phyloP scores from a whole-genome alignment of 1,140 invertebrate species.

The Drosophila kanapiae region DNA sequence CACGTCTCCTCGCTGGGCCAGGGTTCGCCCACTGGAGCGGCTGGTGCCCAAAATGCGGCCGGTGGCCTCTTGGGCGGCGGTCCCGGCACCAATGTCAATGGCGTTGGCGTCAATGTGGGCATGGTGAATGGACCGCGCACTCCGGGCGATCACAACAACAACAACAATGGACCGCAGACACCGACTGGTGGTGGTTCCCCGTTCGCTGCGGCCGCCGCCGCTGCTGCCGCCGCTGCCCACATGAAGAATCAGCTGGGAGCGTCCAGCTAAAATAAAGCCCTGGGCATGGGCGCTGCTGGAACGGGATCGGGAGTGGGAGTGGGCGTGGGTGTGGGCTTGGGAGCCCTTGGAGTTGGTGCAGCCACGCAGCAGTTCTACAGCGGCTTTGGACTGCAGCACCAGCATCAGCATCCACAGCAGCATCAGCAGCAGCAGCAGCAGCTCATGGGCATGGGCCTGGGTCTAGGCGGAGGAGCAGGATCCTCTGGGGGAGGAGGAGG shows the following conservation, averaged over 20 bases:
- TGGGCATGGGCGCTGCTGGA: constrained; percentile 44
- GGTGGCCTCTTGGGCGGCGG: constrained; percentile 50
- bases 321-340: neutral
- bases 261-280: constrained; percentile 85
- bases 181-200: constrained; percentile 69
- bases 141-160: constrained; percentile 81
- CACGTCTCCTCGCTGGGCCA: constrained; percentile 88
- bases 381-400: constrained; percentile 63
- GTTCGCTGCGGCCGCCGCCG: constrained; percentile 72
- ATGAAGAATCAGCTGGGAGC: constrained; percentile 84
- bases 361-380: constrained; percentile 65
- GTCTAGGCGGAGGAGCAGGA: constrained; percentile 44
- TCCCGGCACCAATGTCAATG: constrained; percentile 41
- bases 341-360: constrained; percentile 26
- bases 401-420: constrained; percentile 49
- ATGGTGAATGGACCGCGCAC: constrained; percentile 76
- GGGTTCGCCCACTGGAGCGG: constrained; percentile 69
- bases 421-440: constrained; percentile 62
- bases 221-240: constrained; percentile 75
- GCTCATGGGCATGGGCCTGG: constrained; percentile 66
- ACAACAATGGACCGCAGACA: constrained; percentile 78
- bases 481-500: constrained; percentile 31
- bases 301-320: constrained; percentile 5
- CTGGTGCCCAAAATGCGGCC: constrained; percentile 43
- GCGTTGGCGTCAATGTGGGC: constrained; percentile 30